Percentiles rank a stretch among this genome's conserved stretches.
Conservation (phyloP, 2,797 vertebrate genomes). For the Gymnothorax reevesii region DNA sequence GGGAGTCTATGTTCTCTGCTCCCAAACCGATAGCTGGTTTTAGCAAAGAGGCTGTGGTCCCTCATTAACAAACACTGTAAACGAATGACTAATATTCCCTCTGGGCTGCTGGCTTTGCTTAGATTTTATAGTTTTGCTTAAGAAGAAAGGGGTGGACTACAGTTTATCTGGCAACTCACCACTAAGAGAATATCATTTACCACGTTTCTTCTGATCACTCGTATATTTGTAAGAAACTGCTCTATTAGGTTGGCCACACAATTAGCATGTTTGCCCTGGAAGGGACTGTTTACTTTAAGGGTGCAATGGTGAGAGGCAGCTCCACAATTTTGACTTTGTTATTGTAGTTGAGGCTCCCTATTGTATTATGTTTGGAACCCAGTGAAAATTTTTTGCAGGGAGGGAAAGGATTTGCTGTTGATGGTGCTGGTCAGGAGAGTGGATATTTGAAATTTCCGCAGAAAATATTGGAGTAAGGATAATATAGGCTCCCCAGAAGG, state of each 20-base stretch:
- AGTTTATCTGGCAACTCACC: neutral
- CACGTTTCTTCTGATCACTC: too few species aligned
- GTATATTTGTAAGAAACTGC: neutral
- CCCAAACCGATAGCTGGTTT: neutral
- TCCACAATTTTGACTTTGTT: neutral
- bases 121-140: neutral
- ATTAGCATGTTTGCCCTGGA: neutral
- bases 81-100: neutral
- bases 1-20: neutral
- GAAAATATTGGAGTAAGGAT: neutral
- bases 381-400: neutral
- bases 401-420: neutral
- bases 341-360: neutral
- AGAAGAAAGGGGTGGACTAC: neutral
- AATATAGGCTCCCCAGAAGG: neutral
- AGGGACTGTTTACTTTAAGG: neutral
- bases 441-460: neutral
- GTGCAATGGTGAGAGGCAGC: neutral
- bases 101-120: neutral
- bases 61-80: neutral
- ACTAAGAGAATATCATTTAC: neutral
- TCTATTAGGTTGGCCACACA: neutral
- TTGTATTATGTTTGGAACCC: neutral
- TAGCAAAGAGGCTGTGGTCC: neutral
- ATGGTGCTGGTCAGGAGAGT: neutral